A percentile compares a stretch with the other conserved stretches of the same genome.
phyloP scores from a whole-genome alignment of 2,113 vertebrate genomes.

The Camarhynchus parvulus region DNA sequence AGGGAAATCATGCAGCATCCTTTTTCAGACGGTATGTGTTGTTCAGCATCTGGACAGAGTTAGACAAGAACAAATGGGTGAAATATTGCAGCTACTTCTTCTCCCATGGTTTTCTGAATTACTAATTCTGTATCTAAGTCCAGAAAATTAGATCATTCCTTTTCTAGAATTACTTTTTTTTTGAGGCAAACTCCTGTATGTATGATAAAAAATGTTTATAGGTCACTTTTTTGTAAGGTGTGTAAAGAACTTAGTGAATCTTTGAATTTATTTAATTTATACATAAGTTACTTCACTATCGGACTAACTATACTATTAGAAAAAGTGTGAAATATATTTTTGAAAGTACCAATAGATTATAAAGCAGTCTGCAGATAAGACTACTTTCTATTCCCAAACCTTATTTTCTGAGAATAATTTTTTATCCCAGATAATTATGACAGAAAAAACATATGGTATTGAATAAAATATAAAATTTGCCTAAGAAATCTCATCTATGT shows the following conservation, averaged over 20 bases:
- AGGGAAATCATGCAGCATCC: not conserved
- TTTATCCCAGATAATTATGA: not conserved
- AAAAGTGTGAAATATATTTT: not conserved
- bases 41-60: not conserved
- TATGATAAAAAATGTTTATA: not conserved
- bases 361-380: not conserved
- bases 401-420: not conserved
- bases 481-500: not conserved
- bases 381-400: not conserved
- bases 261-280: not conserved
- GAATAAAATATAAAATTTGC: not conserved
- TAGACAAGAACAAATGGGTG: not conserved
- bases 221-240: accelerated
- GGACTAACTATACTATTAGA: not conserved
- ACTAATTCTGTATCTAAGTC: not conserved
- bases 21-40: not conserved
- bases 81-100: not conserved
- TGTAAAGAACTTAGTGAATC: not conserved
- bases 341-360: not conserved
- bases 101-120: not conserved
- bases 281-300: not conserved
- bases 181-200: not conserved
- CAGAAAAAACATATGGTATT: not conserved
- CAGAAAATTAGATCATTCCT: not conserved
- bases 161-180: not conserved